Evolutionary conservation across 2,888 invertebrate genomes (phyloP).

Genomic region (Silvanus unidentatus): DNA sequence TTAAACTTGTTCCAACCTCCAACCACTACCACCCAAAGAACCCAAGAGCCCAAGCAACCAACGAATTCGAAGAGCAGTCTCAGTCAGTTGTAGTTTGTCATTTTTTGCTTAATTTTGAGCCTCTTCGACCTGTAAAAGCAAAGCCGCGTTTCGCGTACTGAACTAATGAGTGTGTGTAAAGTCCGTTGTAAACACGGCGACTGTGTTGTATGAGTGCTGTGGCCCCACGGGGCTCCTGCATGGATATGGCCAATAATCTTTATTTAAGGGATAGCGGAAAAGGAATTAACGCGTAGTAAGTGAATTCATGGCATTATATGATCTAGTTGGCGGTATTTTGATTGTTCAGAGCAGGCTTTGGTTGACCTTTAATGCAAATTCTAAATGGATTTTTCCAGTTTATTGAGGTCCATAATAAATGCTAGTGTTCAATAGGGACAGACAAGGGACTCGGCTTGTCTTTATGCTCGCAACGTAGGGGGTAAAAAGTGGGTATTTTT

Average conservation of each 20-base stretch:
- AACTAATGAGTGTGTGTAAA: neutral
- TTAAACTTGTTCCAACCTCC: too few relatives aligned
- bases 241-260: conserved; percentile 40
- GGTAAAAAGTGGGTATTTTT: too few relatives aligned
- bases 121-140: neutral
- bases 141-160: neutral
- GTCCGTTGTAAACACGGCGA: conserved; percentile 28
- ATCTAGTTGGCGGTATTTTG: conserved; percentile 5
- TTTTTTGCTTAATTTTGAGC: neutral
- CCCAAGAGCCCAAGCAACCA: too few relatives aligned
- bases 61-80: too few relatives aligned
- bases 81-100: neutral
- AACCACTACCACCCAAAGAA: too few relatives aligned
- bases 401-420: too few relatives aligned
- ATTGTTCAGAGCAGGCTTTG: conserved; percentile 3
- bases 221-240: conserved; percentile 33
- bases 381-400: neutral
- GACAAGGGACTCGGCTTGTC: too few relatives aligned
- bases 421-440: too few relatives aligned
- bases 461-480: too few relatives aligned
- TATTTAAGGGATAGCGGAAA: conserved; percentile 1
- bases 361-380: conserved; percentile 8
- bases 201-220: conserved; percentile 34
- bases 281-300: neutral
- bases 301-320: conserved; percentile 1